A percentile compares a stretch with the other conserved stretches of the same genome.
Evolutionary conservation across 2,113 vertebrate species (phyloP).

Genomic region (Larimichthys polyactis): DNA sequence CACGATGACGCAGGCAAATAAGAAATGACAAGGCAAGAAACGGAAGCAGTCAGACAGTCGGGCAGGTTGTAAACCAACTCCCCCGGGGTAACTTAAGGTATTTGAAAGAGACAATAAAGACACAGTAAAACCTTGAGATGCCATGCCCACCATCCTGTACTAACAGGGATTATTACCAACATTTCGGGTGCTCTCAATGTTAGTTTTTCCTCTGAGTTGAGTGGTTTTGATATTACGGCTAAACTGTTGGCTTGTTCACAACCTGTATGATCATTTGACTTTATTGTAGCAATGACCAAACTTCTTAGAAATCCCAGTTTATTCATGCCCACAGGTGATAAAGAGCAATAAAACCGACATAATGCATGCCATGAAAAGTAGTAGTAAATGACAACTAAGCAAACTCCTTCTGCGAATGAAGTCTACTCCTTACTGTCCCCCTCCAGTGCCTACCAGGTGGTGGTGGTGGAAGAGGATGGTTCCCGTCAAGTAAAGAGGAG

Average conservation of each 20-base stretch:
- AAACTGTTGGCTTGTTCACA: not conserved
- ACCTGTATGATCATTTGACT: not conserved
- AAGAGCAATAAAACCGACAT: not conserved
- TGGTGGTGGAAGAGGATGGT: conserved; percentile 92
- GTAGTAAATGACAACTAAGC: not conserved
- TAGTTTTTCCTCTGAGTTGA: not conserved
- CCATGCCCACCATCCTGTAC: too few species aligned
- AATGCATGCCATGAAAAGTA: not conserved
- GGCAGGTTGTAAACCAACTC: not conserved
- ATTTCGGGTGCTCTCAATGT: not conserved
- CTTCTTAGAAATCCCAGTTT: not conserved
- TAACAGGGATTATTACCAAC: too few species aligned
- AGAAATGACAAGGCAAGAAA: not conserved
- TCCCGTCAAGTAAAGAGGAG: conserved; percentile 86
- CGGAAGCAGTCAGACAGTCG: not conserved
- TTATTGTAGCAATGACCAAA: not conserved
- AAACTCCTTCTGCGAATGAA: not conserved
- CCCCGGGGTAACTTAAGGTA: not conserved
- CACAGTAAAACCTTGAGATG: not conserved
- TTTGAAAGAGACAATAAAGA: conserved; percentile 2
- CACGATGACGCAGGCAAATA: not conserved
- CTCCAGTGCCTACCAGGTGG: conserved; percentile 92
- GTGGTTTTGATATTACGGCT: not conserved
- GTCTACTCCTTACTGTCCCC: not conserved
- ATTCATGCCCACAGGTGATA: not conserved